Evolutionary conservation across 2,888 invertebrate genomes (phyloP).

Genomic region (Apamea monoglypha): DNA sequence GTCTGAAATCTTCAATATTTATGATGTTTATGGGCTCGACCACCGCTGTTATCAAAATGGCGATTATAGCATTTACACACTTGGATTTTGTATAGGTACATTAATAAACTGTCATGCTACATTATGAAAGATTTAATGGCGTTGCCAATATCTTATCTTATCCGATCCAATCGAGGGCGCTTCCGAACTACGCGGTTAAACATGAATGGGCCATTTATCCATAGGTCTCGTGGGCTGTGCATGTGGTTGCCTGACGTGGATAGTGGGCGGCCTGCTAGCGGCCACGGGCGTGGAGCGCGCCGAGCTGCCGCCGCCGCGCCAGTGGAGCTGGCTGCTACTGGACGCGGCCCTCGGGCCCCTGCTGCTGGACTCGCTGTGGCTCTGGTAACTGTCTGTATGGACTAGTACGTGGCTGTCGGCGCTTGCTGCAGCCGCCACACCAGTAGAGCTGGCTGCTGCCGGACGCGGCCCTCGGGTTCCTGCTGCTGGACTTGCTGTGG

Average conservation of each 20-base stretch:
- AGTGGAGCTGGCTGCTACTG: constrained; percentile 93
- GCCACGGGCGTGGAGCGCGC: constrained; percentile 95
- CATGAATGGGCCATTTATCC: background rate
- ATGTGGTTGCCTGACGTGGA: constrained; percentile 96
- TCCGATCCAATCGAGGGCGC: too few relatives aligned
- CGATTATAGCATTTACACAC: background rate
- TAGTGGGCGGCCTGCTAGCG: constrained; percentile 96
- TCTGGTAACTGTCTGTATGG: constrained; percentile 92
- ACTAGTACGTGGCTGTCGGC: constrained; percentile 88
- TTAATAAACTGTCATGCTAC: background rate
- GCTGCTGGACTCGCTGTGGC: constrained; percentile 96
- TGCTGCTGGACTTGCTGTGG: constrained; percentile 96
- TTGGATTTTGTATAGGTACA: background rate
- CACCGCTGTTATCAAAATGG: background rate
- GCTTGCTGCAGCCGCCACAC: constrained; percentile 95
- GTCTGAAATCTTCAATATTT: background rate
- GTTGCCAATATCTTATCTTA: background rate
- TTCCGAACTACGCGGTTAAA: background rate
- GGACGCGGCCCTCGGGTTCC: constrained; percentile 97
- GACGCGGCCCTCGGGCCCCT: constrained; percentile 98
- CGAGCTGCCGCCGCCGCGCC: constrained; percentile 95
- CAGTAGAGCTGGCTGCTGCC: constrained; percentile 93
- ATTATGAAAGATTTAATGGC: background rate
- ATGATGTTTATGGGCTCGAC: background rate
- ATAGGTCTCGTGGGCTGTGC: constrained; percentile 98